Evolutionary conservation across 2,797 vertebrate species (phyloP).

Genomic region (Staurois parvus): DNA sequence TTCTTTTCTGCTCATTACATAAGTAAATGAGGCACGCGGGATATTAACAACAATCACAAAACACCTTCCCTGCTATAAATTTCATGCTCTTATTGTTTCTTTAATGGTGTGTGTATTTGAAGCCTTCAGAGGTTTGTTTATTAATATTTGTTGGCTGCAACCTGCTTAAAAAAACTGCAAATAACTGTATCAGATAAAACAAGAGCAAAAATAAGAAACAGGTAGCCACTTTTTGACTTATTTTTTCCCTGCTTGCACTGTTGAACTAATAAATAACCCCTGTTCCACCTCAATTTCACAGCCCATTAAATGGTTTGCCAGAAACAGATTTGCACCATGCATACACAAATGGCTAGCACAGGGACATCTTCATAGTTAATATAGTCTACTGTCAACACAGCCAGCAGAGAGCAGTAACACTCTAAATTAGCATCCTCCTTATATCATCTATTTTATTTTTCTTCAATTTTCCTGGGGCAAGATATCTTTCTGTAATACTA

Average conservation of each 20-base stretch:
- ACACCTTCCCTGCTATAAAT: conserved; percentile 32
- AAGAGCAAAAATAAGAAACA: neutral
- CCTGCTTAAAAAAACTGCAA: conserved; percentile 9
- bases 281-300: conserved; percentile 37
- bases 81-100: conserved; percentile 44
- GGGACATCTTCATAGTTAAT: neutral
- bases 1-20: conserved; percentile 29
- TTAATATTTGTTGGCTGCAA: conserved; percentile 20
- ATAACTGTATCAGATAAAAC: conserved; percentile 5
- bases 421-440: conserved; percentile 63
- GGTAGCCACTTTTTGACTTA: neutral
- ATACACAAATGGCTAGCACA: conserved; percentile 20
- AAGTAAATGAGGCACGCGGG: conserved; percentile 22
- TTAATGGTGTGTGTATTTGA: conserved; percentile 34
- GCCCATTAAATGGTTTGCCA: conserved; percentile 27
- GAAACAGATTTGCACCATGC: conserved; percentile 11
- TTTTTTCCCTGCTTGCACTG: conserved; percentile 25
- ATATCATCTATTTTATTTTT: conserved; percentile 37
- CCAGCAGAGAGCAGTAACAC: conserved; percentile 78
- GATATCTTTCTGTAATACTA: conserved; percentile 67
- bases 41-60: conserved; percentile 33
- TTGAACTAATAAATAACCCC: conserved; percentile 51
- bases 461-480: conserved; percentile 58
- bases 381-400: neutral
- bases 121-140: conserved; percentile 13